phyloP scores from a whole-genome alignment of 2,797 vertebrate genomes.

The Orestias chungarensis region DNA sequence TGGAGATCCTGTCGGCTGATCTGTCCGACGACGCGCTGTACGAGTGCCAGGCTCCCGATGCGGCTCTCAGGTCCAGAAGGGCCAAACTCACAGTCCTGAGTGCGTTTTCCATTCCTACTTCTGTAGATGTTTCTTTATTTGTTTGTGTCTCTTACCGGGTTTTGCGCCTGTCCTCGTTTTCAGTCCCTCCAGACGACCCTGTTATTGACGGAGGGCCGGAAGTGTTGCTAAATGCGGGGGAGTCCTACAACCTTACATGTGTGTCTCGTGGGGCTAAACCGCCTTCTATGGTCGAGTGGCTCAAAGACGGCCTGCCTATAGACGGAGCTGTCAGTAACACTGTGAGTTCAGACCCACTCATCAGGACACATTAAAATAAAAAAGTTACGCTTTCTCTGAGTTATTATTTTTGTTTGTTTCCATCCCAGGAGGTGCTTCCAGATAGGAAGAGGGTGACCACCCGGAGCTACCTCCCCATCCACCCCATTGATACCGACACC shows the following conservation, averaged over 20 bases:
- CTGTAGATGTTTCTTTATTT: not conserved
- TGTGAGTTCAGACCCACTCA: slow-evolving; percentile 64
- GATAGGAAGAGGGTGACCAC: slow-evolving; percentile 94
- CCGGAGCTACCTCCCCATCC: slow-evolving; percentile 87
- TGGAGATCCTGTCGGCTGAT: slow-evolving; percentile 91
- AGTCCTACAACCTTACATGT: slow-evolving; percentile 92
- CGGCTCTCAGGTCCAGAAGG: slow-evolving; percentile 89
- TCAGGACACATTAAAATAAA: not conserved
- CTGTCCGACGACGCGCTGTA: slow-evolving; percentile 93
- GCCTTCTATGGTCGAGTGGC: slow-evolving; percentile 87
- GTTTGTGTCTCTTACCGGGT: slow-evolving; percentile 6
- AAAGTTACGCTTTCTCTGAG: not conserved
- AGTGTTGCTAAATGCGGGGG: slow-evolving; percentile 88
- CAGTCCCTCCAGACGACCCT: slow-evolving; percentile 92
- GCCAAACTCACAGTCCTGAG: slow-evolving; percentile 91
- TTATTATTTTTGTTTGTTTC: not conserved
- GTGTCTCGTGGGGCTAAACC: slow-evolving; percentile 90
- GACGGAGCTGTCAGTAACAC: slow-evolving; percentile 85
- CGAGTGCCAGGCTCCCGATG: slow-evolving; percentile 96
- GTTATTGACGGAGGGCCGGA: slow-evolving; percentile 89
- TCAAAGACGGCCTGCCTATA: slow-evolving; percentile 86
- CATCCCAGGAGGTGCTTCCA: slow-evolving; percentile 83
- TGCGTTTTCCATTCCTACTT: slow-evolving; percentile 48
- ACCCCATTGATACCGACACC: slow-evolving; percentile 88
- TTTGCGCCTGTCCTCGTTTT: not conserved